Conservation (phyloP, 2,888 invertebrate species). For the Pollenia amentaria region DNA sequence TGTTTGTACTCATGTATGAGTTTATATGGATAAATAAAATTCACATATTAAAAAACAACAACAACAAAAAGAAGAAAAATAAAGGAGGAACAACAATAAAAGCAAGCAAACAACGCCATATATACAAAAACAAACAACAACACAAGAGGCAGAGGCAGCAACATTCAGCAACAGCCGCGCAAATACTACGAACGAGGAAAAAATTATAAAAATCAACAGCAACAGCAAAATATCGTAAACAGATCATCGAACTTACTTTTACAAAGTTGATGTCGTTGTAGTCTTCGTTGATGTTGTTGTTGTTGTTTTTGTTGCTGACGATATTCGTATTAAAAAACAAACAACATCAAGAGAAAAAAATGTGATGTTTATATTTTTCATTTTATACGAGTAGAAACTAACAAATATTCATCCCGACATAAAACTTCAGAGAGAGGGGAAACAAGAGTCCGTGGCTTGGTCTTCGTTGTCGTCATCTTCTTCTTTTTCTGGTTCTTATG, state of each 20-base stretch:
- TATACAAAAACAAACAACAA: slow-evolving; percentile 55
- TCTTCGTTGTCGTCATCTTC: slow-evolving; percentile 10
- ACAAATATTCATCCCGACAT: slow-evolving; percentile 45
- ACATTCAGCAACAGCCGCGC: slow-evolving; percentile 59
- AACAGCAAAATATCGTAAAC: slow-evolving; percentile 80
- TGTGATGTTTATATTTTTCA: slow-evolving; percentile 64
- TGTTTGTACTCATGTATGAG: background rate
- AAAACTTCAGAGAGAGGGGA: background rate
- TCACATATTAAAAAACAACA: slow-evolving; percentile 62
- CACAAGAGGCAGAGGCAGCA: slow-evolving; percentile 51
- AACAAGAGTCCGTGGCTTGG: slow-evolving; percentile 5
- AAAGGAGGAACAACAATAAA: slow-evolving; percentile 62
- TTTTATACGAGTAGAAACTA: slow-evolving; percentile 61
- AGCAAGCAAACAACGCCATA: slow-evolving; percentile 50
- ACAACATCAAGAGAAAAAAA: slow-evolving; percentile 58
- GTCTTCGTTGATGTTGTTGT: slow-evolving; percentile 64
- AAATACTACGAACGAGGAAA: slow-evolving; percentile 64
- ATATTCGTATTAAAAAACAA: slow-evolving; percentile 66
- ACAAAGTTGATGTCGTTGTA: slow-evolving; percentile 77
- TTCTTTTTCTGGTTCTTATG: slow-evolving; percentile 24
- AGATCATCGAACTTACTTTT: slow-evolving; percentile 83
- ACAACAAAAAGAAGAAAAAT: slow-evolving; percentile 39
- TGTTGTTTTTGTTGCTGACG: slow-evolving; percentile 70
- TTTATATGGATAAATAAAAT: slow-evolving; percentile 59
- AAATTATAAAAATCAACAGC: slow-evolving; percentile 70